Evolutionary conservation across 2,113 vertebrate genomes (phyloP).

Genomic region (Lampris incognitus): DNA sequence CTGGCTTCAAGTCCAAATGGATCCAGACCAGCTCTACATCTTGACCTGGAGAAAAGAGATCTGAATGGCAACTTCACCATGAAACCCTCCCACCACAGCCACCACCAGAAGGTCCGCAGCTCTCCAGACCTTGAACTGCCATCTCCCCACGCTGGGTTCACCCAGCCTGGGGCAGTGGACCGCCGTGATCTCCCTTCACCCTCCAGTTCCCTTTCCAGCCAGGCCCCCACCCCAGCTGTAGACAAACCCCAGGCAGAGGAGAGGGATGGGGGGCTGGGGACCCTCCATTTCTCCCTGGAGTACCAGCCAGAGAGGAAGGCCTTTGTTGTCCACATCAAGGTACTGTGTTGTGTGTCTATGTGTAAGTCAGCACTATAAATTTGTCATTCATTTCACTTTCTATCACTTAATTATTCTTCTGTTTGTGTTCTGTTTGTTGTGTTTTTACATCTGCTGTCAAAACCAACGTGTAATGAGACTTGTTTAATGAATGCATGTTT

Average conservation of each 20-base stretch:
- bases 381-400: too few relatives aligned
- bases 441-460: too few relatives aligned
- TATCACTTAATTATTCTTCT: too few relatives aligned
- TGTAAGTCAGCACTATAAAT: too few relatives aligned
- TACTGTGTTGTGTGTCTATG: slow-evolving; percentile 13
- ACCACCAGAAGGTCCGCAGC: slow-evolving; percentile 85
- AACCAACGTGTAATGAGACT: too few relatives aligned
- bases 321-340: slow-evolving; percentile 96
- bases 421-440: too few relatives aligned
- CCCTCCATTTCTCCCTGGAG: slow-evolving; percentile 93
- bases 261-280: slow-evolving; percentile 86
- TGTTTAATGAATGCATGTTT: too few relatives aligned
- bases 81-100: slow-evolving; percentile 78
- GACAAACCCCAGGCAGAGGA: slow-evolving; percentile 74
- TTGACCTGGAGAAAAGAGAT: slow-evolving; percentile 95
- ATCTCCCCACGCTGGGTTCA: slow-evolving; percentile 83
- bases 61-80: slow-evolving; percentile 95
- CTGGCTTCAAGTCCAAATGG: slow-evolving; percentile 72
- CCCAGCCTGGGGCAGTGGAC: slow-evolving; percentile 77
- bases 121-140: slow-evolving; percentile 87
- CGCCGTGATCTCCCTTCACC: slow-evolving; percentile 85
- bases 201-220: slow-evolving; percentile 87
- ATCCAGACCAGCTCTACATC: slow-evolving; percentile 86
- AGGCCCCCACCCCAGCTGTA: slow-evolving; percentile 84
- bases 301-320: slow-evolving; percentile 97